Conservation (phyloP, 2,888 invertebrate genomes). For the Coelopa pilipes region DNA sequence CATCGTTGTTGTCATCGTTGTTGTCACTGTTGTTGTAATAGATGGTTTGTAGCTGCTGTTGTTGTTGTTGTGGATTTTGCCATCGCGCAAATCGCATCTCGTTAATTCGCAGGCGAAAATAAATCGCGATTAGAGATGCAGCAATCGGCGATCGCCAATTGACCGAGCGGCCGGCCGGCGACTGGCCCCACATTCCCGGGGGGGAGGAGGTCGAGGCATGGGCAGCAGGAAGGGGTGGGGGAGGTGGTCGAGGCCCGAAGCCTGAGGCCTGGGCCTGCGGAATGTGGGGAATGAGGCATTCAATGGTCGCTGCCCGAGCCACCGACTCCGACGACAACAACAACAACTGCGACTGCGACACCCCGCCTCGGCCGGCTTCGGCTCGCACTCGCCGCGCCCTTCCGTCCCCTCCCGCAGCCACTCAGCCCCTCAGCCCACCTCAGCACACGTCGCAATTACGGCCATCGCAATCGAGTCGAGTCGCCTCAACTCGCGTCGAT, state of each 20-base stretch:
- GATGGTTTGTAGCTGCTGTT: not conserved
- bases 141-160: conserved; percentile 13
- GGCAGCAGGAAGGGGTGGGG: no score
- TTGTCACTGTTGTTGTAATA: not conserved
- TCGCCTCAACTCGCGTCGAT: no score
- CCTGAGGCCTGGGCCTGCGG: no score
- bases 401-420: not conserved
- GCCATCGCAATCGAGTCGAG: no score
- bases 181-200: conserved; percentile 15
- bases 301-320: not conserved
- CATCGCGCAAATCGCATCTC: conserved; percentile 8
- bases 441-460: not conserved
- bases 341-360: not conserved
- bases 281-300: no score
- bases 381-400: not conserved
- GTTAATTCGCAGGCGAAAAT: conserved; percentile 27
- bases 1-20: not conserved
- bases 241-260: no score
- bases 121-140: conserved; percentile 31
- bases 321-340: not conserved
- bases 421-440: not conserved
- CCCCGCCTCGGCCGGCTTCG: not conserved
- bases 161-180: conserved; percentile 1
- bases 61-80: conserved; percentile 11
- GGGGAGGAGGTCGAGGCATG: not conserved